These are phyloP conservation scores for Drosophila subquinaria DNA, from an alignment of 2,888 invertebrate genomes.

Conservation along the genomic window DNA sequence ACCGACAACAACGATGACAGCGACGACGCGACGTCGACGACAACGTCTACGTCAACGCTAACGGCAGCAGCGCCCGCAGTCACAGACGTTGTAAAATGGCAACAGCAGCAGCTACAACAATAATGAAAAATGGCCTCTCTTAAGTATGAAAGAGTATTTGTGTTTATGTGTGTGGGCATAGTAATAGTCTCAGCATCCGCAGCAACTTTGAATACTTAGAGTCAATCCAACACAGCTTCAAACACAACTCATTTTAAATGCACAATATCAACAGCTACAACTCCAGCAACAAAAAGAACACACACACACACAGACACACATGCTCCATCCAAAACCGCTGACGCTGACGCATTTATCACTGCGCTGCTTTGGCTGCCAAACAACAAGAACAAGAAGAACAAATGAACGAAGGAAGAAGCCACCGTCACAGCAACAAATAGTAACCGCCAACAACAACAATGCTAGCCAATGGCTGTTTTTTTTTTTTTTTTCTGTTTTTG, in stretches of 20 bases:
- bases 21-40: neutral
- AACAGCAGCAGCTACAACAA: slow-evolving; percentile 38
- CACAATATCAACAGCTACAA: slow-evolving; percentile 49
- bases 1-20: slow-evolving; percentile 20
- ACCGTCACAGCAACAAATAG: slow-evolving; percentile 43
- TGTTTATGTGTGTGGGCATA: slow-evolving; percentile 18
- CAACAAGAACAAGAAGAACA: slow-evolving; percentile 30
- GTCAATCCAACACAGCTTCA: slow-evolving; percentile 55
- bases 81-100: slow-evolving; percentile 54
- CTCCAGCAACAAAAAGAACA: slow-evolving; percentile 9
- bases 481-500: slow-evolving; percentile 9
- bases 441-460: slow-evolving; percentile 25
- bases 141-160: slow-evolving; percentile 2
- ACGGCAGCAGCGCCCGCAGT: slow-evolving; percentile 40
- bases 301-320: slow-evolving; percentile 6
- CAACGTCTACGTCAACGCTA: slow-evolving; percentile 18
- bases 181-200: slow-evolving; percentile 19
- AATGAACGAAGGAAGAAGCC: slow-evolving; percentile 52
- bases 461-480: slow-evolving; percentile 37
- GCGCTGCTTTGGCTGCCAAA: slow-evolving; percentile 47
- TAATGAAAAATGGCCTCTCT: slow-evolving; percentile 38
- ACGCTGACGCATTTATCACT: slow-evolving; percentile 67
- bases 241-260: slow-evolving; percentile 65
- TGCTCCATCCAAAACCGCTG: slow-evolving; percentile 42
- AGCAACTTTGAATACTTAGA: slow-evolving; percentile 53